Base-by-base conservation (phyloP, 2,797 vertebrate species). In the Lycodopsis pacificus region DNA sequence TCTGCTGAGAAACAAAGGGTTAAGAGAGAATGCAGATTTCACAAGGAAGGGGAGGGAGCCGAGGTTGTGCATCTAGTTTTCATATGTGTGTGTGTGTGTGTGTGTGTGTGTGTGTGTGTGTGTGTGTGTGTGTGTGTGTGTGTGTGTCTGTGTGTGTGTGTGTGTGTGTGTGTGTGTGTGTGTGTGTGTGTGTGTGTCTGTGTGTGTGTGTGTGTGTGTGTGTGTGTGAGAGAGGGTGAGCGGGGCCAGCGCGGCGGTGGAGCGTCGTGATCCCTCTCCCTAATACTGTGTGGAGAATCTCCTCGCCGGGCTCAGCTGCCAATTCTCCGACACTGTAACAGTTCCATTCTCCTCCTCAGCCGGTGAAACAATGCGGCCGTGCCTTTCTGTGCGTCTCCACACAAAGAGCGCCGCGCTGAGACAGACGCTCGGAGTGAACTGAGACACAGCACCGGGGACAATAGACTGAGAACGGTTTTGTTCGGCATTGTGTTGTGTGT, bases 21-120 rank as follows among this genome's bases (percentile, higher is more conserved):
- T 92, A 92, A 91, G 80, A 91, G 86, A 93, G 93, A 95, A 94
- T 93, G 92, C 89, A 86, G 89, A 94, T 95, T 94, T 95, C 95
- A 95, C 92, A 93, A 90, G 48, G 77, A 77, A 76, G 67, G 82
- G 85, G 88, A 82, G 86, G 86, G 81, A 76, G 81, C 32, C 13
- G 53, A 54, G 73, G 80, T 61, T 71, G 68, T 61, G 82, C 34
- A 38, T 78, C 58, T 81, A 65, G 53, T 83, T 86, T 79, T 36
- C 4, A 71, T 20, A 71, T 54, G 66, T 73, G 65, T 61, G 77
- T 22, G 53, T 59, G 59, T 63, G 64, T 42, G 64, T 42, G 67
- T 58, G 79, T 77, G 65, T 53, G 36, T 53, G 46, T 48, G 58
- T 57, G 57, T 22, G 25, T n/a, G n/a, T n/a, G n/a, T n/a, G n/a